Evolutionary conservation across 2,113 vertebrate genomes (phyloP), one percentile per base, ranked within the genome.

Genomic region (Anseranas semipalmata): DNA sequence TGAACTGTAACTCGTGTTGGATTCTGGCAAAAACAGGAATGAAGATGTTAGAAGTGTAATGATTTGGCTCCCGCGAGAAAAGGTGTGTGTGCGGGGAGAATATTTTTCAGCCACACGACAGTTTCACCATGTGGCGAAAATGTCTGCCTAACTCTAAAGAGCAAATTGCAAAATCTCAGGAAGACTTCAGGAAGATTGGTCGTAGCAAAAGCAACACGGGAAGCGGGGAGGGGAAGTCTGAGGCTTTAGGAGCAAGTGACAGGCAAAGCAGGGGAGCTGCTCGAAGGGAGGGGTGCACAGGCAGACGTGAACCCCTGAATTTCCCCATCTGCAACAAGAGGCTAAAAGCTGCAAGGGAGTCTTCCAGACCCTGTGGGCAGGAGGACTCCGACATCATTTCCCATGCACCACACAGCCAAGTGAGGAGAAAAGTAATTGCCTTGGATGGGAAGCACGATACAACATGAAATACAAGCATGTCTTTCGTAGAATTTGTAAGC

Each of bases 391-490:
- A 10, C 53, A 65, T 53, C 35, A 8, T 55, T 73, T 73, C 58
- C 80, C 62, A 63, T 50, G n/a, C 46, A 35, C 59, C n/a, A n/a
- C 22, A 53, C 12, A 50, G 30, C 35, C 80, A 79, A 72, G 45
- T 43, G 89, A 87, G 33, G 85, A 80, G 63, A 32, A 85, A 86
- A 83, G 66, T 70, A 96, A 95, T 94, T 90, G 71, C 35, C 92
- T 82, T 79, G 92, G 80, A 66, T 85, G 74, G 60, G 65, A 96
- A 72, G 80, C 89, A 87, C 70, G 91, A 79, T 37, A 35, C 87
- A 77, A 89, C 90, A 67, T 92, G 88, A 97, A 93, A 94, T 93
- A 94, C 74, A 95, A 85, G 84, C 19, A 1, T 5, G 9, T 82
- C 80, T 82, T 87, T 66, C 1, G 0, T 58, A 33, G 90, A 92